Conservation (phyloP, 2,888 invertebrate genomes). For the Carcina quercana region DNA sequence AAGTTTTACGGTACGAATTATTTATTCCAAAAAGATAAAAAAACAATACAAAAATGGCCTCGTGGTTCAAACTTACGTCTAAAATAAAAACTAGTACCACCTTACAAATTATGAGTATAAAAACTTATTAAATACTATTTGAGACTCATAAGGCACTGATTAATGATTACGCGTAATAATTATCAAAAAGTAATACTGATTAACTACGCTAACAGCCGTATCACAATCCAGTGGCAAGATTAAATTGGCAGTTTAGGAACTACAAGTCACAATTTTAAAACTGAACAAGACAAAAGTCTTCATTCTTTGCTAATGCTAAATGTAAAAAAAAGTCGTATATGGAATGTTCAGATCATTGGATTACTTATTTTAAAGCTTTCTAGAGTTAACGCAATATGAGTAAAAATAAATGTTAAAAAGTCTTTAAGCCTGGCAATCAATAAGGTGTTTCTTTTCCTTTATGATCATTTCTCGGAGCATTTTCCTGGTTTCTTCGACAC, state of each 20-base stretch:
- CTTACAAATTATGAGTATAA: constrained; percentile 22
- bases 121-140: constrained; percentile 17
- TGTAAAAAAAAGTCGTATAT: no score
- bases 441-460: constrained; percentile 38
- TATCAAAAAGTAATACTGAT: no score
- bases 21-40: constrained; percentile 47
- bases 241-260: constrained; percentile 4
- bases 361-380: no score
- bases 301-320: no score
- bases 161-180: constrained; percentile 1
- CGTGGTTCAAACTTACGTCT: constrained; percentile 36
- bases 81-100: constrained; percentile 13
- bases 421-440: constrained; percentile 20
- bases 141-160: constrained; percentile 18
- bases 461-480: constrained; percentile 54
- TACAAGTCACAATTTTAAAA: no score
- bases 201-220: background rate
- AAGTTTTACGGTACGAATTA: constrained; percentile 26
- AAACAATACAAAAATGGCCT: constrained; percentile 66
- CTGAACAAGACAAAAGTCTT: no score
- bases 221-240: background rate
- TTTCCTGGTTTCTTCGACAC: constrained; percentile 53
- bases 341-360: no score
- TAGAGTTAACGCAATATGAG: no score
- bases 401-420: constrained; percentile 7